phyloP scores from a whole-genome alignment of 2,797 vertebrate genomes.

The Threskiornis aethiopicus region DNA sequence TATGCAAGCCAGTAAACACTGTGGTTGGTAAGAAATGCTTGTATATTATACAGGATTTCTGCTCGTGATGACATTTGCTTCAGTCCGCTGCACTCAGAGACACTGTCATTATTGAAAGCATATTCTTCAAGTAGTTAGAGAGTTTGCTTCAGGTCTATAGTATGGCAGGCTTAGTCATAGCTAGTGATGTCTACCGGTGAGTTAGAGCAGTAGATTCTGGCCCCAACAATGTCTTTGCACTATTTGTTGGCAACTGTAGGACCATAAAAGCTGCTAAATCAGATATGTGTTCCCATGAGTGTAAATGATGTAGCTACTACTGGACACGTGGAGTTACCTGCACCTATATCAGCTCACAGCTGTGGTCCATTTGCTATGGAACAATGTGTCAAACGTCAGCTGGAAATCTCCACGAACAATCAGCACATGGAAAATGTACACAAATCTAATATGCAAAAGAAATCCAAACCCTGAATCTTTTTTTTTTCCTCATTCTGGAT shows the following conservation, averaged over 20 bases:
- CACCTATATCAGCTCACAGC: not conserved
- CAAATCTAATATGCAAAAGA: not conserved
- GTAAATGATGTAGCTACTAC: not conserved
- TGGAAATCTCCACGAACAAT: not conserved
- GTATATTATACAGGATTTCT: not conserved
- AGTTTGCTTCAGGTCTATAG: not conserved
- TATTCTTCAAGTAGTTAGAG: not conserved
- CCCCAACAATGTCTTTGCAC: fast-evolving
- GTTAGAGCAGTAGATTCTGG: not conserved
- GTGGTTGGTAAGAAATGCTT: not conserved
- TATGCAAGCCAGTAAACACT: not conserved
- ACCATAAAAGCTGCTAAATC: not conserved
- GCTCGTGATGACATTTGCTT: not conserved
- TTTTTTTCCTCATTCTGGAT: not conserved
- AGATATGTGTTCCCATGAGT: not conserved
- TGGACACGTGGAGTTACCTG: not conserved
- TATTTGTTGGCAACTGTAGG: not conserved
- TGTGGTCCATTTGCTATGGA: not conserved
- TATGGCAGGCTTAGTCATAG: not conserved
- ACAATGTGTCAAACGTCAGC: not conserved
- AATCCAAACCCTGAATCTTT: not conserved
- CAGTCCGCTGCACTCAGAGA: not conserved
- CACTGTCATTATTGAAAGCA: not conserved
- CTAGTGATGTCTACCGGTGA: not conserved
- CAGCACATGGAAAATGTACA: not conserved